A percentile compares a stretch with the other conserved stretches of the same genome.
These are phyloP conservation scores for Propsilocerus akamusi DNA, from an alignment of 1,140 invertebrate genomes.

Conservation along the genomic window DNA sequence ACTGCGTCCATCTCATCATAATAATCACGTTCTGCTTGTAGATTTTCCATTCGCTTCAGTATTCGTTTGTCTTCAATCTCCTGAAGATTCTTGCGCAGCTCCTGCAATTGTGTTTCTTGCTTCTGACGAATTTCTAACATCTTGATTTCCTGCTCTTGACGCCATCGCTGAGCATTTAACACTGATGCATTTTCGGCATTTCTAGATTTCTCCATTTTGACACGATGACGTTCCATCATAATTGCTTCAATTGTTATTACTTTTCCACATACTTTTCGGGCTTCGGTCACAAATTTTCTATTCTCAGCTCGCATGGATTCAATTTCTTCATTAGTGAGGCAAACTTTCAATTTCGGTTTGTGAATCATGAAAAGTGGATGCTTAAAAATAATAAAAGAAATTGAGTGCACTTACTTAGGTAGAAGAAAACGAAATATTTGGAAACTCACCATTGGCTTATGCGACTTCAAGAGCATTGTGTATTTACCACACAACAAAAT, in stretches of 20 bases:
- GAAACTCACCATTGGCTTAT: slow-evolving; percentile 15
- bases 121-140: slow-evolving; percentile 5
- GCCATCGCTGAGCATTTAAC: not conserved
- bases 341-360: slow-evolving; percentile 13
- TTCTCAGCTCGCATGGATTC: slow-evolving; percentile 8
- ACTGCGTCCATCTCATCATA: slow-evolving; percentile 10
- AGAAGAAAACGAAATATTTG: not conserved
- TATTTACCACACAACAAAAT: slow-evolving; percentile 22
- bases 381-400: slow-evolving; percentile 9
- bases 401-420: not conserved
- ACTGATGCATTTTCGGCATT: not conserved
- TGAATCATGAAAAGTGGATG: slow-evolving; percentile 14
- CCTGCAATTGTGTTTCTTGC: slow-evolving; percentile 10
- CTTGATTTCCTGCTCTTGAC: slow-evolving; percentile 5
- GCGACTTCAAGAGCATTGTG: slow-evolving; percentile 16
- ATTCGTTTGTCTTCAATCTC: slow-evolving; percentile 12
- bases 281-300: slow-evolving; percentile 6
- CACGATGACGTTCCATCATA: slow-evolving; percentile 10
- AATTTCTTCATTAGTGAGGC: slow-evolving; percentile 14
- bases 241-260: slow-evolving; percentile 7
- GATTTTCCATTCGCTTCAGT: slow-evolving; percentile 10
- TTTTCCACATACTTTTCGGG: slow-evolving; percentile 7
- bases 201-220: slow-evolving; percentile 11
- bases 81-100: slow-evolving; percentile 11
- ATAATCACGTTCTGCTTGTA: slow-evolving; percentile 11